A percentile compares a stretch with the other conserved stretches of the same genome.
Conservation (phyloP, 2,113 vertebrate species). For the Xiphorhynchus elegans region DNA sequence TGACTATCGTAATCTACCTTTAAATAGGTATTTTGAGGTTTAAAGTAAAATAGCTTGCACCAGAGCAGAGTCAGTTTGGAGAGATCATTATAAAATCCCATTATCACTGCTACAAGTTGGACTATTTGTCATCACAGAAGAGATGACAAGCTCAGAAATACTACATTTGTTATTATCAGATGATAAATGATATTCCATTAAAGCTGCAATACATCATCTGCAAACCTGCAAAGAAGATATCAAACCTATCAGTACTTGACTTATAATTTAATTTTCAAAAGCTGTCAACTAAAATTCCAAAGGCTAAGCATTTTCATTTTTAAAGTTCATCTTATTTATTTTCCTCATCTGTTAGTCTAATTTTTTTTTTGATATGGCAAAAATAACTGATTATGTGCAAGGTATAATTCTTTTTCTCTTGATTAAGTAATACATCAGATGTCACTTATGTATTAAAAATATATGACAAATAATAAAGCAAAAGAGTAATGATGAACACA, state of each 20-base stretch:
- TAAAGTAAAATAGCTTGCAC: slow-evolving; percentile 72
- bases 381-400: slow-evolving; percentile 82
- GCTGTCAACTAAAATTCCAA: slow-evolving; percentile 85
- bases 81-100: slow-evolving; percentile 93
- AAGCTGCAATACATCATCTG: slow-evolving; percentile 85
- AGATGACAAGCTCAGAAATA: slow-evolving; percentile 90
- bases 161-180: slow-evolving; percentile 91
- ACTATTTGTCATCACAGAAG: slow-evolving; percentile 94
- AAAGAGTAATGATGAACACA: slow-evolving; percentile 71
- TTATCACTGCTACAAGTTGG: slow-evolving; percentile 89
- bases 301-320: slow-evolving; percentile 85
- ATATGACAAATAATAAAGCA: slow-evolving; percentile 83
- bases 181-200: slow-evolving; percentile 92
- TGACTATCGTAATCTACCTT: slow-evolving; percentile 58
- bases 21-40: slow-evolving; percentile 72
- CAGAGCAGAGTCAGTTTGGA: slow-evolving; percentile 78
- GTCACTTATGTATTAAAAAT: slow-evolving; percentile 85
- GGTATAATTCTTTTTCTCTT: slow-evolving; percentile 80
- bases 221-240: slow-evolving; percentile 82
- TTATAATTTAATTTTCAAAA: slow-evolving; percentile 88
- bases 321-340: slow-evolving; percentile 86
- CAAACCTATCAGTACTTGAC: slow-evolving; percentile 80
- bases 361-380: slow-evolving; percentile 81
- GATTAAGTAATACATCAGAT: slow-evolving; percentile 87
- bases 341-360: slow-evolving; percentile 85